Percentiles rank a stretch among this genome's conserved stretches.
Evolutionary conservation across 2,888 invertebrate species (phyloP).

Genomic region (Malthinus seriepunctatus): DNA sequence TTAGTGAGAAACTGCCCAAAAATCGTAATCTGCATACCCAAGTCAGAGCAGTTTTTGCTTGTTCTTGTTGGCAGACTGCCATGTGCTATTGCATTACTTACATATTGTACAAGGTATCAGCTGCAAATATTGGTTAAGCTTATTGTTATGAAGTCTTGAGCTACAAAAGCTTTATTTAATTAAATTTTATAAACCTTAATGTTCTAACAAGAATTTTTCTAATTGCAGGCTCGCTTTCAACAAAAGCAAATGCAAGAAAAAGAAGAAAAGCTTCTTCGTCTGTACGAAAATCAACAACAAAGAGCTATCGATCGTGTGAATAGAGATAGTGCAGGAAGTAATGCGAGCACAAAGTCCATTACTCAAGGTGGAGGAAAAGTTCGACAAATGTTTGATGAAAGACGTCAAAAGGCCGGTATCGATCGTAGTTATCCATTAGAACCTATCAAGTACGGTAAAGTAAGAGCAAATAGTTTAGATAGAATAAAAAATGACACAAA

Average conservation of each 20-base stretch:
- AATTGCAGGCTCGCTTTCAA: slow-evolving; percentile 75
- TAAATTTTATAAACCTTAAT: too few relatives aligned
- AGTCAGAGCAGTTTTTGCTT: neutral
- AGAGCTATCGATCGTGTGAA: slow-evolving; percentile 64
- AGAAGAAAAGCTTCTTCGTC: slow-evolving; percentile 73
- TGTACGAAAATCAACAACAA: slow-evolving; percentile 71
- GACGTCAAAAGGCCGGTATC: slow-evolving; percentile 73
- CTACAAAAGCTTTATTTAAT: too few relatives aligned
- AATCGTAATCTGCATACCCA: too few relatives aligned
- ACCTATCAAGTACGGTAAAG: slow-evolving; percentile 62
- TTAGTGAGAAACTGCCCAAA: too few relatives aligned
- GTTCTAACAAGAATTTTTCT: slow-evolving; percentile 33
- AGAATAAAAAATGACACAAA: slow-evolving; percentile 67
- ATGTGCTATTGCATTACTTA: neutral
- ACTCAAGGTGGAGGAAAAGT: slow-evolving; percentile 51
- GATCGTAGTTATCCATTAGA: slow-evolving; percentile 83
- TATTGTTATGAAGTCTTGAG: too few relatives aligned
- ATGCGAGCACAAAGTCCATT: slow-evolving; percentile 44
- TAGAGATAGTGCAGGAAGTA: slow-evolving; percentile 58
- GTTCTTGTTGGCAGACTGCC: too few relatives aligned
- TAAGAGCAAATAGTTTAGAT: slow-evolving; percentile 31
- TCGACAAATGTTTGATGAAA: slow-evolving; percentile 85
- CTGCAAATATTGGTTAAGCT: too few relatives aligned
- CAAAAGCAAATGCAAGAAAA: slow-evolving; percentile 81
- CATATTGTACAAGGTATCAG: too few relatives aligned